A percentile compares a stretch with the other conserved stretches of the same genome.
phyloP scores from a whole-genome alignment of 2,113 vertebrate genomes.

The Laterallus jamaicensis region DNA sequence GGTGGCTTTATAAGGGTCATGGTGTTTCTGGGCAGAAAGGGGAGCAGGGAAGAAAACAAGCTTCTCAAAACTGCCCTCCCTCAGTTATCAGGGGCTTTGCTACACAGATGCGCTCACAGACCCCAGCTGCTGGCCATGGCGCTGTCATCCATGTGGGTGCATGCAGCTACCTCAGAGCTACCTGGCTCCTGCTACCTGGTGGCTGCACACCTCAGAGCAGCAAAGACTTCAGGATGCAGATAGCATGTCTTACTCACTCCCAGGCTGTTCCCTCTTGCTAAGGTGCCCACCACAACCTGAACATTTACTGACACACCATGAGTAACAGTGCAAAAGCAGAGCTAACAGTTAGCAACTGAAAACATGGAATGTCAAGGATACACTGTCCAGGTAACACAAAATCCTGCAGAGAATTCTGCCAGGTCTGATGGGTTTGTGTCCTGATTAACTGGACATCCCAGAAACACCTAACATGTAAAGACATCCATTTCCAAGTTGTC shows the following conservation, averaged over 20 bases:
- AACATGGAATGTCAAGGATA: neutral
- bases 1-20: neutral
- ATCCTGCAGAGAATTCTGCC: neutral
- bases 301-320: neutral
- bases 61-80: neutral
- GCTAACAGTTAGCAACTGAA: neutral
- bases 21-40: neutral
- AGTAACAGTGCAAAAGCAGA: neutral
- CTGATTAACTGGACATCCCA: neutral
- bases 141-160: rapidly evolving
- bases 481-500: neutral
- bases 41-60: neutral
- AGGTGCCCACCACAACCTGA: neutral
- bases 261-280: neutral
- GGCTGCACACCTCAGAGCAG: neutral
- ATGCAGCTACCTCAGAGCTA: too few species aligned
- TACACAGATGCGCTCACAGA: neutral
- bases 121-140: neutral
- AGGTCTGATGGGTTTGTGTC: neutral
- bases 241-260: neutral
- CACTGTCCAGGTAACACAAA: neutral
- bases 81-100: neutral
- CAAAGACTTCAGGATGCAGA: neutral
- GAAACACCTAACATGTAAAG: neutral
- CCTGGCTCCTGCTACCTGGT: neutral